phyloP scores from a whole-genome alignment of 2,888 invertebrate genomes.

The Acleris emargana region DNA sequence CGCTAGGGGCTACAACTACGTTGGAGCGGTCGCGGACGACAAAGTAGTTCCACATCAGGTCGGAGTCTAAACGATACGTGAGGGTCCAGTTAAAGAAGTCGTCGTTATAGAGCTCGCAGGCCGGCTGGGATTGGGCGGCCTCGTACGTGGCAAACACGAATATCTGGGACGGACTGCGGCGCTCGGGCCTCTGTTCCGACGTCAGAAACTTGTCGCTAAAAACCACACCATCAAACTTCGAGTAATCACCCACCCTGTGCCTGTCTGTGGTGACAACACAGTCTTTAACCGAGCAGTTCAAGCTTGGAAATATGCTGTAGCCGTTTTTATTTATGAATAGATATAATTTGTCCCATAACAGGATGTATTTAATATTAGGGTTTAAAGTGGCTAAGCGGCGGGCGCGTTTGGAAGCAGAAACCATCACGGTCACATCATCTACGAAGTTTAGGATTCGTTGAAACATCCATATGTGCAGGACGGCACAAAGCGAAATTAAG shows the following conservation, averaged over 20 bases:
- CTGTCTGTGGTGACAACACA: slow-evolving; percentile 53
- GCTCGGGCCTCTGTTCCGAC: slow-evolving; percentile 42
- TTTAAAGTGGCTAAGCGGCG: not conserved
- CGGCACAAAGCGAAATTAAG: slow-evolving; percentile 40
- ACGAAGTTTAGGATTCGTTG: slow-evolving; percentile 41
- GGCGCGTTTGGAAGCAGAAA: slow-evolving; percentile 20
- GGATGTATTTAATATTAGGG: slow-evolving; percentile 45
- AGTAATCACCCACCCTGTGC: slow-evolving; percentile 45
- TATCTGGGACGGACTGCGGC: slow-evolving; percentile 46
- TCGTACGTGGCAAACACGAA: slow-evolving; percentile 58
- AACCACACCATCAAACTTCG: slow-evolving; percentile 53
- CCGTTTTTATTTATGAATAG: slow-evolving; percentile 25
- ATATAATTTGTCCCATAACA: slow-evolving; percentile 47
- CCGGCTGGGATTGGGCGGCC: slow-evolving; percentile 51
- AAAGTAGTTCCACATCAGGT: slow-evolving; percentile 60
- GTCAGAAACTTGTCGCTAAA: slow-evolving; percentile 48
- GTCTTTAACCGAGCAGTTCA: slow-evolving; percentile 48
- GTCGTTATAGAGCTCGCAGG: slow-evolving; percentile 58
- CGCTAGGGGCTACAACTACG: slow-evolving; percentile 54
- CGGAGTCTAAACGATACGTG: slow-evolving; percentile 63
- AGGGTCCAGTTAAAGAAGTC: slow-evolving; percentile 66
- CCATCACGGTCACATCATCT: slow-evolving; percentile 38
- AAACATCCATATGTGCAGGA: slow-evolving; percentile 44
- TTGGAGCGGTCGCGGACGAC: slow-evolving; percentile 51
- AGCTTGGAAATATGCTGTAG: slow-evolving; percentile 23